Conservation (phyloP, 2,797 vertebrate species). For the Molossus molossus region DNA sequence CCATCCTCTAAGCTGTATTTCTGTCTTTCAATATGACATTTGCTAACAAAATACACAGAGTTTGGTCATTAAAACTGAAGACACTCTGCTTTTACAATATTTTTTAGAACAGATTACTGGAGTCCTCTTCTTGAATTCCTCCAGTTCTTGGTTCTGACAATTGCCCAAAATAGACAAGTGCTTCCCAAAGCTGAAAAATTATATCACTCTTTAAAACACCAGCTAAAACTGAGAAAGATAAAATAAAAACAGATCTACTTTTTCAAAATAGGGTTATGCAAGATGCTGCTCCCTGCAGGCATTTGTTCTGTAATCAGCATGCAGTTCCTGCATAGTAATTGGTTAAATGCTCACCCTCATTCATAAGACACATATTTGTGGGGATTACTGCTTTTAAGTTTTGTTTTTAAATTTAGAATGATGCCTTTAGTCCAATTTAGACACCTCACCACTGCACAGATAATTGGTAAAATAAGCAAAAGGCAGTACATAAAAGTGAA, state of each 20-base stretch:
- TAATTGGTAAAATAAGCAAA: slow-evolving; percentile 78
- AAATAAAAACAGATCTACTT: slow-evolving; percentile 72
- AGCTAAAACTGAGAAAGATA: slow-evolving; percentile 63
- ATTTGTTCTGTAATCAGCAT: slow-evolving; percentile 26
- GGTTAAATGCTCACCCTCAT: slow-evolving; percentile 50
- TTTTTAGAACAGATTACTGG: slow-evolving; percentile 72
- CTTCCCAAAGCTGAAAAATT: slow-evolving; percentile 79
- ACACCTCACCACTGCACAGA: slow-evolving; percentile 46
- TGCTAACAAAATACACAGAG: slow-evolving; percentile 75
- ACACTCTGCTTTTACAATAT: slow-evolving; percentile 42
- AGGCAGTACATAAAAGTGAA: slow-evolving; percentile 64
- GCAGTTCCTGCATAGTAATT: slow-evolving; percentile 50
- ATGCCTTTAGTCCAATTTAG: slow-evolving; percentile 61
- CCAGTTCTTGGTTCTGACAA: slow-evolving; percentile 71
- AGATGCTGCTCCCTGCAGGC: slow-evolving; percentile 49
- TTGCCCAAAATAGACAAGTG: slow-evolving; percentile 70
- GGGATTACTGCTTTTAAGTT: slow-evolving; percentile 22
- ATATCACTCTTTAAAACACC: slow-evolving; percentile 73
- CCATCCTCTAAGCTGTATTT: slow-evolving; percentile 78
- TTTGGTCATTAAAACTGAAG: slow-evolving; percentile 72
- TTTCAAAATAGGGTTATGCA: slow-evolving; percentile 60
- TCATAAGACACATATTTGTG: slow-evolving; percentile 60
- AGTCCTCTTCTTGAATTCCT: slow-evolving; percentile 73
- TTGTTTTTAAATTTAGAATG: slow-evolving; percentile 71
- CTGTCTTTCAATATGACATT: slow-evolving; percentile 77